Conservation (phyloP, 92 coral and sea anemone genomes). For the Parazoanthus darwini region DNA sequence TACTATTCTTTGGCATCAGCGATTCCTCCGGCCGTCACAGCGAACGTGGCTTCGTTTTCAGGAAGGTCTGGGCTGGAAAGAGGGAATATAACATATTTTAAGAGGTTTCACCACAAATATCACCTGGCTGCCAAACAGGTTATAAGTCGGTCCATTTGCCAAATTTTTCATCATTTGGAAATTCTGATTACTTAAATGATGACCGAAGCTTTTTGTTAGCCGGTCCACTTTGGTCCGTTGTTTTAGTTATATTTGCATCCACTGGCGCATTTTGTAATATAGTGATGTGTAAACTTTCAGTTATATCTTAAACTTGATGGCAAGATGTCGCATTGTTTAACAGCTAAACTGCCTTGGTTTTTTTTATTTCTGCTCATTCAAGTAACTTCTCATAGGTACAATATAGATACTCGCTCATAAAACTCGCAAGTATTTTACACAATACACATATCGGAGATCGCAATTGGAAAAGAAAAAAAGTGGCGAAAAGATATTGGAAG, state of each 20-base stretch:
- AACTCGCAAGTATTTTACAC: no score
- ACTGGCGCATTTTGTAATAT: background rate
- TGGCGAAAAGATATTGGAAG: background rate
- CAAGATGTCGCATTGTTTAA: no score
- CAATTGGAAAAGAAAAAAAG: background rate
- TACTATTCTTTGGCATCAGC: constrained; percentile 96
- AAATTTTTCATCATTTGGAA: no score
- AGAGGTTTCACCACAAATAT: background rate
- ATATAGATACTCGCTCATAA: no score
- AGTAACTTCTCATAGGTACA: no score
- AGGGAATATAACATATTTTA: background rate
- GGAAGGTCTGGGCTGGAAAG: constrained; percentile 90
- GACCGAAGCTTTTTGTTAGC: background rate
- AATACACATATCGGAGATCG: background rate
- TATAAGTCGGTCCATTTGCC: no score
- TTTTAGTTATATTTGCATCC: background rate
- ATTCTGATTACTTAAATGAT: no score
- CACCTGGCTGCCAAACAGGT: no score
- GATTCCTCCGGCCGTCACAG: constrained; percentile 95
- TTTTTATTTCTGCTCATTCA: no score
- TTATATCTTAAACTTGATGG: no score
- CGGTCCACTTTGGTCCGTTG: background rate
- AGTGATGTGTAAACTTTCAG: background rate
- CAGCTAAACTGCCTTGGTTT: no score
- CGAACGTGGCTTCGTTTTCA: constrained; percentile 98